A percentile compares a stretch with the other conserved stretches of the same genome.
These are phyloP conservation scores for Pristionchus mayeri DNA, from an alignment of 2,888 invertebrate genomes.

Conservation along the genomic window DNA sequence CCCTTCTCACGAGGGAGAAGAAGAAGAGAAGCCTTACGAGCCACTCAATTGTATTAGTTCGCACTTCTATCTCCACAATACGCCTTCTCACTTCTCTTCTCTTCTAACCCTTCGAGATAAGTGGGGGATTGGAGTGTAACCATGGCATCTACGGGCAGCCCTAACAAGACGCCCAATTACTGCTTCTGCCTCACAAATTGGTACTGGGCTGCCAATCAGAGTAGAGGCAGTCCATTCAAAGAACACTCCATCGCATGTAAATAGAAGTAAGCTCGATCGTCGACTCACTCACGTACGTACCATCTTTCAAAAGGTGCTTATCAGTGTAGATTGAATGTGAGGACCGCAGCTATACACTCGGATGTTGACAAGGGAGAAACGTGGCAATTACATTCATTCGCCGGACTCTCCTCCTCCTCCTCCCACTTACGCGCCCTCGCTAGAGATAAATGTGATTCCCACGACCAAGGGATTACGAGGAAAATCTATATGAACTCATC, in stretches of 20 bases:
- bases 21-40: slow-evolving; percentile 2
- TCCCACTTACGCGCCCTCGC: no score
- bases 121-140: neutral
- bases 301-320: no score
- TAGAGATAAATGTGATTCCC: slow-evolving; percentile 28
- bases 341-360: neutral
- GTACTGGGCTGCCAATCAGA: no score
- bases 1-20: neutral
- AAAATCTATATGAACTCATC: neutral
- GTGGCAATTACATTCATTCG: neutral
- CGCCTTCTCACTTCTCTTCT: neutral
- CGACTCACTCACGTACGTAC: no score
- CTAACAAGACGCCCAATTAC: neutral
- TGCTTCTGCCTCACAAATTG: no score
- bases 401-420: no score
- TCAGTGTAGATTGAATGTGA: no score
- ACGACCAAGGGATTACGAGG: slow-evolving; percentile 32
- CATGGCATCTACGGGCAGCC: neutral
- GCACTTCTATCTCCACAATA: neutral
- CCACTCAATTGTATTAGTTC: slow-evolving; percentile 33
- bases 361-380: neutral
- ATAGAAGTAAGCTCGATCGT: no score
- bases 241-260: no score
- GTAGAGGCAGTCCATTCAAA: no score
- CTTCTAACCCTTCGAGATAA: neutral